Evolutionary conservation across 2,888 invertebrate species (phyloP).

Genomic region (Hyposoter didymator): DNA sequence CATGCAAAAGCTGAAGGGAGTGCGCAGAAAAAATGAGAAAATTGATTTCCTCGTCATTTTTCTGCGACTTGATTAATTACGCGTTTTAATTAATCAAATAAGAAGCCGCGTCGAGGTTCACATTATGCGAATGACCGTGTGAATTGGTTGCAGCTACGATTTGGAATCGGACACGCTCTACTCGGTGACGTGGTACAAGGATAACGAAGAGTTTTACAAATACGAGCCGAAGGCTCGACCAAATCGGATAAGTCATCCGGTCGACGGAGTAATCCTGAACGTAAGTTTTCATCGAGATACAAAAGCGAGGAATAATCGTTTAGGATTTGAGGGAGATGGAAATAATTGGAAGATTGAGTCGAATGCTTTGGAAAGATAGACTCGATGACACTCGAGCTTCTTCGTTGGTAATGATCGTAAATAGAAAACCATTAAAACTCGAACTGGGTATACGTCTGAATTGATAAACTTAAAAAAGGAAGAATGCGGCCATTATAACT

Average conservation of each 20-base stretch:
- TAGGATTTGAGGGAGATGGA: background rate
- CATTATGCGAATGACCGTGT: background rate
- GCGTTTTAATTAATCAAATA: background rate
- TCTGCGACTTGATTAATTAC: background rate
- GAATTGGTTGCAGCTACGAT: slow-evolving; percentile 82
- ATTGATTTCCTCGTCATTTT: background rate
- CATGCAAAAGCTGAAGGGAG: background rate
- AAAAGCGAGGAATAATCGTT: background rate
- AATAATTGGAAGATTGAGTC: background rate
- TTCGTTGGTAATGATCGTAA: background rate
- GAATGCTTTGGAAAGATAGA: background rate
- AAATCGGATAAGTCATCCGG: slow-evolving; percentile 80
- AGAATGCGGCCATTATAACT: background rate
- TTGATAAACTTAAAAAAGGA: background rate
- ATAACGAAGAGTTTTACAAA: slow-evolving; percentile 85
- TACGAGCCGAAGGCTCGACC: slow-evolving; percentile 82
- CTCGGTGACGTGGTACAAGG: slow-evolving; percentile 85
- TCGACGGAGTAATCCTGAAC: slow-evolving; percentile 83
- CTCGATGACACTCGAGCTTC: background rate
- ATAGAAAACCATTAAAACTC: background rate
- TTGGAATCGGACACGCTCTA: slow-evolving; percentile 83
- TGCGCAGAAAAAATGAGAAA: background rate
- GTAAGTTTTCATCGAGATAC: slow-evolving; percentile 76
- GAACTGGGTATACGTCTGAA: background rate
- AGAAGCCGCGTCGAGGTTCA: no score